Base-by-base conservation (phyloP, 2,113 vertebrate genomes). In the Dipodomys merriami region DNA sequence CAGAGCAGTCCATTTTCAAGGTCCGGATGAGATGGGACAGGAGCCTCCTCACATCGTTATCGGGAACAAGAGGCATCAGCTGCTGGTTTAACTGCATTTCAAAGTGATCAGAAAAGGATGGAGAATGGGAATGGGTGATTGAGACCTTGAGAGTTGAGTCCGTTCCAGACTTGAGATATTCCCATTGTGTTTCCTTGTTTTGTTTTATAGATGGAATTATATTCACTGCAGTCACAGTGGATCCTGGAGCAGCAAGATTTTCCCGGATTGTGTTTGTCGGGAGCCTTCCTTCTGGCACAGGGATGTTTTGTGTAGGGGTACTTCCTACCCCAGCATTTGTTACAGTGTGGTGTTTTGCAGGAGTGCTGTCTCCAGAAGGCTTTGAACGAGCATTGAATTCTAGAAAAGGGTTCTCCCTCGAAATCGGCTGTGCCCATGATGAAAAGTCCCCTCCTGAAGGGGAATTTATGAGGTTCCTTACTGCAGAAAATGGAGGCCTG, bases 71-170 rank as follows among this genome's bases (percentile, higher is more conserved):
- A 12, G 39, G 1, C 12, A 0, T 25, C 0, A 96, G 91, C 0
- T 57, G 64, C 8, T 0, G 30, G 19, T 60, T 39, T 5, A 94
- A 53, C 2, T 81, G 30, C 7, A 2, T 9, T 86, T 97, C 96
- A 91, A 95, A 93, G 12, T 88, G 67, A 1, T 97, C 74, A 8
- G 69, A 9, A 35, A 62, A 44, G 0, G 0, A 6, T 0, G 0
- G 0, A 0, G 9, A 0, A 0, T 35, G 57, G 0, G 13, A 27
- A 19, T 81, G 3, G 13, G 2, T 0, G 44, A 18, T 10, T 12
- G 53, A 0, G 9, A 62, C 7, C 0, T 27, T 12, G 0, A 30
- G 8, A 7, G 15, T 29, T 3, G n/a, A 0, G 6, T 2, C 2
- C 2, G 46, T 35, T 18, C 0, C 84, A 73, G 3, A 3, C 11